These are phyloP conservation scores for Nomada fabriciana DNA, from an alignment of 2,888 invertebrate species.

Conservation along the genomic window DNA sequence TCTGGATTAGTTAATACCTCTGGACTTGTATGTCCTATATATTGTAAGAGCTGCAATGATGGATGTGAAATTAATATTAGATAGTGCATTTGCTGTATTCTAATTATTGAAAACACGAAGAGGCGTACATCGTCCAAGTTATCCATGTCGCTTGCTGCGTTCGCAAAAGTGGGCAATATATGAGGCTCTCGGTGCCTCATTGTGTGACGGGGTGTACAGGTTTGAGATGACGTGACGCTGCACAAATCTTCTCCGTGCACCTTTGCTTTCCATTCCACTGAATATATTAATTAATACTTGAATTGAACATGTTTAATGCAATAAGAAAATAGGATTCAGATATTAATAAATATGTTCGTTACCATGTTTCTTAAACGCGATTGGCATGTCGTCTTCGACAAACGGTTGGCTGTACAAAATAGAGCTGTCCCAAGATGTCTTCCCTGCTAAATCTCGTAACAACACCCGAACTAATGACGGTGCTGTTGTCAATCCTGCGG, in stretches of 20 bases:
- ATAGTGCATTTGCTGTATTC: background rate
- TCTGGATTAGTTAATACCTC: conserved; percentile 86
- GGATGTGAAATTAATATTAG: background rate
- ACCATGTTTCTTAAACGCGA: conserved; percentile 74
- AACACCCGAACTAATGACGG: conserved; percentile 90
- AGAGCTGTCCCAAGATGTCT: conserved; percentile 98
- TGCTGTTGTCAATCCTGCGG: conserved; percentile 83
- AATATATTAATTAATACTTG: conserved; percentile 19
- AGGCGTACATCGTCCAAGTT: conserved; percentile 94
- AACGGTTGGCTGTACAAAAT: conserved; percentile 92
- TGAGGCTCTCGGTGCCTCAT: conserved; percentile 90
- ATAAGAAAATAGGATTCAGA: background rate
- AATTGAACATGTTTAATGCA: conserved; percentile 4
- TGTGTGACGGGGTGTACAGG: conserved; percentile 88
- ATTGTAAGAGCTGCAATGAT: conserved; percentile 90
- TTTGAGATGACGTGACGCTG: conserved; percentile 76
- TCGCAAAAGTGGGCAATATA: conserved; percentile 92
- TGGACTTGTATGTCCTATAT: conserved; percentile 96
- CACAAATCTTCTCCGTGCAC: conserved; percentile 74
- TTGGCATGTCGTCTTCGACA: conserved; percentile 72
- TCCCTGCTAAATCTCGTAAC: conserved; percentile 95
- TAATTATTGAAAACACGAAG: background rate
- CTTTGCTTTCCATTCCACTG: conserved; percentile 74
- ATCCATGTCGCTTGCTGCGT: conserved; percentile 94
- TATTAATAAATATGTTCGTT: conserved; percentile 33